These are phyloP conservation scores for Acanthisitta chloris DNA, from an alignment of 2,113 vertebrate genomes.

Conservation along the genomic window DNA sequence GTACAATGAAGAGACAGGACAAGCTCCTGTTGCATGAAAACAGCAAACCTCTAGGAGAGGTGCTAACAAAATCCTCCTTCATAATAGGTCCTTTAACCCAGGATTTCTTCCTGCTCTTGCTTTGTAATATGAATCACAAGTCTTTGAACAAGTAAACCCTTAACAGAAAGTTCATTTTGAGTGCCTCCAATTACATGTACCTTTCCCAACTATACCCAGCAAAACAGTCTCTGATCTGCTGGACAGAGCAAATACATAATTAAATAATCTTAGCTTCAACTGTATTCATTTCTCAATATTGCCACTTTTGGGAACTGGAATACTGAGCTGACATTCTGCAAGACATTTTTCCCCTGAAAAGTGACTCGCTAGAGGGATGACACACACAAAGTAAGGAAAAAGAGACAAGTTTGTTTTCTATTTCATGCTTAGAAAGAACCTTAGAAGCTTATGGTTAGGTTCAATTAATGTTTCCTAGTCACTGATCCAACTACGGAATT, in stretches of 20 bases:
- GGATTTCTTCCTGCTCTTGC: neutral
- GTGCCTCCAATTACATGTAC: neutral
- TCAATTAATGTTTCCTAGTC: neutral
- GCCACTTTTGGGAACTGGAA: neutral
- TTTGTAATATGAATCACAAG: neutral
- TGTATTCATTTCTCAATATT: neutral
- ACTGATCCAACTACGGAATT: neutral
- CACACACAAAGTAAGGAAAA: neutral
- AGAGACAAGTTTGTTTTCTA: neutral
- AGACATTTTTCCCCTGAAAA: neutral
- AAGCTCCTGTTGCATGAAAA: neutral
- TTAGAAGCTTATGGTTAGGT: neutral
- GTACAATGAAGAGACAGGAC: neutral
- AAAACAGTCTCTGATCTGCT: neutral
- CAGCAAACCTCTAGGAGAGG: neutral
- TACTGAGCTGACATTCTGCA: neutral
- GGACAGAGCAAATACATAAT: neutral
- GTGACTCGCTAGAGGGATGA: neutral
- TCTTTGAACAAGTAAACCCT: neutral
- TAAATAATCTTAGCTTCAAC: neutral
- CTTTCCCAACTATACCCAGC: neutral
- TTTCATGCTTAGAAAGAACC: neutral
- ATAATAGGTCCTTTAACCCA: neutral
- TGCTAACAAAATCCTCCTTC: neutral
- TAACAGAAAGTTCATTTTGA: neutral